Conservation (phyloP, 2,113 vertebrate species). For the Peromyscus polionotus region DNA sequence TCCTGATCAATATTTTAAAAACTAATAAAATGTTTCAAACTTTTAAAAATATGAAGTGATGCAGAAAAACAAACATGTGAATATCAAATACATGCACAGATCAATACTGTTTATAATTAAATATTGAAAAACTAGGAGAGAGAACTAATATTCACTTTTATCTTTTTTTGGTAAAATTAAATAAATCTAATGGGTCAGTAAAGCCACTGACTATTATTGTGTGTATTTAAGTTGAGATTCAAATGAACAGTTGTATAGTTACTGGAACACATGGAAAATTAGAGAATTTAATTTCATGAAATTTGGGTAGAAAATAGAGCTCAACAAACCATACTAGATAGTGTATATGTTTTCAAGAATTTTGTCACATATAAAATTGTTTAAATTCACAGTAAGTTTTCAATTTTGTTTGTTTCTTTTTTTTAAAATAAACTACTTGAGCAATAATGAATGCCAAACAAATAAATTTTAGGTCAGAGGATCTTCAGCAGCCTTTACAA, state of each 20-base stretch:
- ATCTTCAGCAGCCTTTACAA: background rate
- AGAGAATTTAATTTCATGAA: background rate
- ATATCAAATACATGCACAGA: background rate
- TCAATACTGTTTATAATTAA: background rate
- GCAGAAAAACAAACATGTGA: background rate
- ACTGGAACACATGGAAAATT: background rate
- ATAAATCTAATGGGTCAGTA: background rate
- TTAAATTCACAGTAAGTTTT: background rate
- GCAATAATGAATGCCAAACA: background rate
- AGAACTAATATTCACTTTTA: background rate
- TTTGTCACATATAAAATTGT: background rate
- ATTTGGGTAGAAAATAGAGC: background rate
- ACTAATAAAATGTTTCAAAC: background rate
- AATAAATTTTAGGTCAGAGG: background rate
- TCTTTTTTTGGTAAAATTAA: background rate
- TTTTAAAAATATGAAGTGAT: background rate
- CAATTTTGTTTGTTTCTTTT: background rate
- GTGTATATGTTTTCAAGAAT: background rate
- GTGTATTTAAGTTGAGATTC: background rate
- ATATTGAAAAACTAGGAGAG: background rate
- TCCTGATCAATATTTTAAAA: background rate
- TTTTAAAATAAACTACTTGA: background rate
- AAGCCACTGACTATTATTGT: background rate
- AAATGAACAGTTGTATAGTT: background rate
- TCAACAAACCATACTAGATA: background rate